These are phyloP conservation scores for Chlorodrepanis virens DNA, from an alignment of 2,113 vertebrate species.

Conservation along the genomic window DNA sequence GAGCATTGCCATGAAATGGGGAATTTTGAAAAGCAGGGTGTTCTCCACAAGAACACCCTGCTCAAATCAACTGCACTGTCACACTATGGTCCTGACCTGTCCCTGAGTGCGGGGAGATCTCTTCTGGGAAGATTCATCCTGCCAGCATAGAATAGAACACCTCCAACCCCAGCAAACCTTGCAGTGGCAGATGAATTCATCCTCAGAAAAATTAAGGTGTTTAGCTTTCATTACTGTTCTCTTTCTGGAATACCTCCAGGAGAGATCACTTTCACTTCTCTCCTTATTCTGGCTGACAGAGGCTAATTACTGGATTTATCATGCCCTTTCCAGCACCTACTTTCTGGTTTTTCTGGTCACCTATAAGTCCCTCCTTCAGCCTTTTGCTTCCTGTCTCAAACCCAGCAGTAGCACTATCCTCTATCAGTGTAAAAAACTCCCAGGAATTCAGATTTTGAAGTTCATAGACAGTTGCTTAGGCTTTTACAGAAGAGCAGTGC, in stretches of 20 bases:
- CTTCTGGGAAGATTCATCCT: neutral
- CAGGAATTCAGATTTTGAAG: neutral
- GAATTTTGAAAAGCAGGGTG: neutral
- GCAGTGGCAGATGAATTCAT: conserved; percentile 4
- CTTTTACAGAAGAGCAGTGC: neutral
- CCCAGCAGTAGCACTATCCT: neutral
- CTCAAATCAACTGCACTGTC: neutral
- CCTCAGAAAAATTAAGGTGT: conserved; percentile 5
- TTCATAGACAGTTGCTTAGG: neutral
- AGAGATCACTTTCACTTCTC: conserved; percentile 13
- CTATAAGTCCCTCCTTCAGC: neutral
- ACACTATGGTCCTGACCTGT: neutral
- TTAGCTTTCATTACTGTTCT: conserved; percentile 18
- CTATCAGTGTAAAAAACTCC: neutral
- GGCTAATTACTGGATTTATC: conserved; percentile 51
- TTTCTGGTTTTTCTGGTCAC: neutral
- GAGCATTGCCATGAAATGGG: neutral
- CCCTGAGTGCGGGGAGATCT: neutral
- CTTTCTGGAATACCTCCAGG: conserved; percentile 19
- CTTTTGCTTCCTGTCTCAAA: neutral
- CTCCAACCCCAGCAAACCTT: neutral
- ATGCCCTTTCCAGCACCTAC: conserved; percentile 17
- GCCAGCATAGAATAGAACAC: neutral
- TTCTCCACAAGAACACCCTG: neutral
- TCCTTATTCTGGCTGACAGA: conserved; percentile 7